Base-by-base conservation (phyloP, 2,797 vertebrate genomes). In the Buphagus erythrorhynchus region DNA sequence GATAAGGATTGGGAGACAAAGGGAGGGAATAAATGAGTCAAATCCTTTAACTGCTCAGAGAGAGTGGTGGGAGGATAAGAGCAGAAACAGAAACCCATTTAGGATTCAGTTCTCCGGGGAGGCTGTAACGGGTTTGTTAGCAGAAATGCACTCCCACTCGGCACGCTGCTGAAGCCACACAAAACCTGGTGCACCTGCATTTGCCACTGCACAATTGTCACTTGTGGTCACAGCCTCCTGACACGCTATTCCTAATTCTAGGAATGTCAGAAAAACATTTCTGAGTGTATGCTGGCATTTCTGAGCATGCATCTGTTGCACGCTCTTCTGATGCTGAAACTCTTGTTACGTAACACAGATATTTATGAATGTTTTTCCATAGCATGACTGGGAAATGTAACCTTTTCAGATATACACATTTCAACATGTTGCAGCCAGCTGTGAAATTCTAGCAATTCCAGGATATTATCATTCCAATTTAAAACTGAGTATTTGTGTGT, bases 61-160 rank as follows among this genome's bases (percentile, higher is more conserved):
- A 57, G 61, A 49, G 66, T 1, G 0, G 88, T 54, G 42, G 78
- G 78, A 93, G 94, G 84, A 63, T 38, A 40, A 82, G 61, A 51
- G 63, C 69, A 90, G 88, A 54, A 81, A 72, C 45, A 95, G 88
- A 91, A 95, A 74, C 84, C 67, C 69, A 52, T 95, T 91, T 75
- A 76, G 79, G 74, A 84, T 91, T 57, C 58, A 51, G 59, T 26
- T 71, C 86, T 88, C 86, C 11, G 9, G 85, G 65, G 93, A 94
- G 55, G 42, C 48, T 71, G 77, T 31, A 78, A 74, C 0, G 14
- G 93, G 82, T 94, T 87, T 96, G 90, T 78, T 72, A 62, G 71
- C 76, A 75, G 84, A 90, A 82, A 90, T 15, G 40, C 62, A 45
- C 66, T 90, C 90, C 81, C 85, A 58, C 85, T 84, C 13, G 0